These are phyloP conservation scores for Camponotus floridanus DNA, from an alignment of 1,140 invertebrate species.

Conservation along the genomic window DNA sequence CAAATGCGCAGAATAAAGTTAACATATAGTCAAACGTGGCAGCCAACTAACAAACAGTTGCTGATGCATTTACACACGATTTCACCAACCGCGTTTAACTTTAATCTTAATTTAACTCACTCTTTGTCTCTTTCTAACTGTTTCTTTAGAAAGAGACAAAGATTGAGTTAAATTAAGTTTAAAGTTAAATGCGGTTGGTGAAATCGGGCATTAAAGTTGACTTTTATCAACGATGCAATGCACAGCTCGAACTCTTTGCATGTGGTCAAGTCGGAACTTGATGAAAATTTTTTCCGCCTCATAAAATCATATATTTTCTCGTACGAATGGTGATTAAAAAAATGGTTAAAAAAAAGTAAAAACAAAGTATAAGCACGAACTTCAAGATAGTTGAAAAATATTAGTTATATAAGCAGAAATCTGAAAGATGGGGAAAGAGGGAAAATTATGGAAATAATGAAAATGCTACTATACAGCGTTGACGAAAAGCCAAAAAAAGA, in stretches of 20 bases:
- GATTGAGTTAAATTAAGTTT: too few relatives aligned
- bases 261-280: conserved; percentile 29
- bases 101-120: too few relatives aligned
- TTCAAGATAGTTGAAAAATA: conserved; percentile 15
- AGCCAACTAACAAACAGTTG: conserved; percentile 57
- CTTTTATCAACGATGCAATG: conserved; percentile 42
- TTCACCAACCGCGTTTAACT: too few relatives aligned
- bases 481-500: conserved; percentile 6
- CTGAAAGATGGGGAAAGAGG: neutral
- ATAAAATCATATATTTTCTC: conserved; percentile 54
- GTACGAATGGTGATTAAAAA: conserved; percentile 29
- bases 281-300: conserved; percentile 21
- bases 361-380: conserved; percentile 15
- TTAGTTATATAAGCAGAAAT: conserved; percentile 15
- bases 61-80: conserved; percentile 64
- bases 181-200: too few relatives aligned
- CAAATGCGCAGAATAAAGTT: conserved; percentile 40
- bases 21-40: conserved; percentile 50
- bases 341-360: neutral
- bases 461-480: conserved; percentile 37
- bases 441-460: conserved; percentile 17
- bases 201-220: neutral
- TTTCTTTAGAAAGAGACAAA: too few relatives aligned
- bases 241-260: conserved; percentile 46
- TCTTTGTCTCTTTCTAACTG: too few relatives aligned